These are phyloP conservation scores for Vanessa cardui DNA, from an alignment of 2,888 invertebrate genomes.

Conservation along the genomic window DNA sequence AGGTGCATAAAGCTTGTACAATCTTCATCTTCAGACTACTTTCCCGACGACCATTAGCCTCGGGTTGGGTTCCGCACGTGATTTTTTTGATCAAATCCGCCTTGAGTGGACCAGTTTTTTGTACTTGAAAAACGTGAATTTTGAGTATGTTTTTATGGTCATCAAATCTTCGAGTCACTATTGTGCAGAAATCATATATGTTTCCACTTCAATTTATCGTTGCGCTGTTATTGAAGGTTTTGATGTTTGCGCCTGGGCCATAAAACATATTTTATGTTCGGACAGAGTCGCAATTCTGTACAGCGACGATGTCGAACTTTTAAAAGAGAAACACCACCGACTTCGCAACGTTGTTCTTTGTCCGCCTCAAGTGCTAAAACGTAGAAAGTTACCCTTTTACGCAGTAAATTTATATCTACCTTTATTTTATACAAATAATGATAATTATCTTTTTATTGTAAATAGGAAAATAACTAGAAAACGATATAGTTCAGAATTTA, in stretches of 20 bases:
- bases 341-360: slow-evolving; percentile 66
- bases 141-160: slow-evolving; percentile 29
- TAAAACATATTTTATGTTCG: slow-evolving; percentile 80
- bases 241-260: slow-evolving; percentile 71
- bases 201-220: slow-evolving; percentile 61
- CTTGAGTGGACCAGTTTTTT: slow-evolving; percentile 39
- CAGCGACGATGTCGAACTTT: slow-evolving; percentile 66
- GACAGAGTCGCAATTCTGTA: slow-evolving; percentile 62
- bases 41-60: slow-evolving; percentile 62
- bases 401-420: slow-evolving; percentile 11
- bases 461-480: slow-evolving; percentile 17
- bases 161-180: slow-evolving; percentile 42
- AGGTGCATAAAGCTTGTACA: slow-evolving; percentile 52
- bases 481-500: slow-evolving; percentile 47
- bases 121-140: slow-evolving; percentile 23
- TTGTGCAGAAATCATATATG: slow-evolving; percentile 56
- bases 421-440: slow-evolving; percentile 17
- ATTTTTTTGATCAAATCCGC: slow-evolving; percentile 49
- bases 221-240: slow-evolving; percentile 70
- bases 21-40: slow-evolving; percentile 67
- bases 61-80: slow-evolving; percentile 49
- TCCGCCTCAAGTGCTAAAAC: slow-evolving; percentile 67
- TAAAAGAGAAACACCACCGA: slow-evolving; percentile 65
- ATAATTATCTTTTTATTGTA: neutral
- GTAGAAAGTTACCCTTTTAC: slow-evolving; percentile 55